These are phyloP conservation scores for Rhopalosiphum padi DNA, from an alignment of 1,140 invertebrate species.

Conservation along the genomic window DNA sequence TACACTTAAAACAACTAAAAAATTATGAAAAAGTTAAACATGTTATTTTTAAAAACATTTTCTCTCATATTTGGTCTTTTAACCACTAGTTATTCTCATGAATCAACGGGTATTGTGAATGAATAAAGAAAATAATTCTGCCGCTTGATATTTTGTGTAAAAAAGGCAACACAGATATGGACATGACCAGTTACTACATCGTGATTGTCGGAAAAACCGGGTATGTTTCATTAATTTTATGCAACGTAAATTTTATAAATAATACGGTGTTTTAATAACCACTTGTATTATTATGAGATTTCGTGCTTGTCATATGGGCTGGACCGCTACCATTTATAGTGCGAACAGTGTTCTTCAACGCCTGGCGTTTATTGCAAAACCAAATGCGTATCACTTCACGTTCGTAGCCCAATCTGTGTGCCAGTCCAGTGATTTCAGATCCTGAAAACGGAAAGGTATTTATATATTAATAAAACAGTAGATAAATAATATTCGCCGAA, in stretches of 20 bases:
- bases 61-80: background rate
- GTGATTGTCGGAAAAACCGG: slow-evolving; percentile 24
- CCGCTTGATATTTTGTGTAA: background rate
- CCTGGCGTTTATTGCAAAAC: slow-evolving; percentile 99
- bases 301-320: background rate
- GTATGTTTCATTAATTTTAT: background rate
- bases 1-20: slow-evolving; percentile 13
- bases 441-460: slow-evolving; percentile 69
- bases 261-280: background rate
- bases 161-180: background rate
- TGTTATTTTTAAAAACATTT: background rate
- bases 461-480: background rate
- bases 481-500: background rate
- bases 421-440: slow-evolving; percentile 93
- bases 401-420: slow-evolving; percentile 94
- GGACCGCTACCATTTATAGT: slow-evolving; percentile 20
- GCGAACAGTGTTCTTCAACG: slow-evolving; percentile 89
- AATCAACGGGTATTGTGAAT: background rate
- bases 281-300: slow-evolving; percentile 34
- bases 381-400: slow-evolving; percentile 97
- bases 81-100: background rate
- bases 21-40: slow-evolving; percentile 13
- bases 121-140: background rate
- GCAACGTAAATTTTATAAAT: background rate
- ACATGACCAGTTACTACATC: background rate